Conservation (phyloP, 92 coral and sea anemone species). For the Porites rus region DNA sequence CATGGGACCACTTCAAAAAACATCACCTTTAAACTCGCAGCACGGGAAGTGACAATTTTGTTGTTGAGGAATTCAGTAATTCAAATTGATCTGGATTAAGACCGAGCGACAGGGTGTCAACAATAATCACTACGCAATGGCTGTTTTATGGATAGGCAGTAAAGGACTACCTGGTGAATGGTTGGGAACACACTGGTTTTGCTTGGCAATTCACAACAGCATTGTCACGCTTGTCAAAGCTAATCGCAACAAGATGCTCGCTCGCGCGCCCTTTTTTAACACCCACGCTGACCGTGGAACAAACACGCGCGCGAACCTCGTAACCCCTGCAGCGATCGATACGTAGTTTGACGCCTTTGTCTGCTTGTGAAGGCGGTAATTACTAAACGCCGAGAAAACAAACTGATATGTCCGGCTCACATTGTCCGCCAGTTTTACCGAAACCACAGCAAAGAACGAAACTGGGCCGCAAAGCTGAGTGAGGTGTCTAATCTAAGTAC, state of each 20-base stretch:
- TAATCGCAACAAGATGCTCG: slow-evolving; percentile 35
- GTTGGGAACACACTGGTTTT: slow-evolving; percentile 24
- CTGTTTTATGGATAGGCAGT: neutral
- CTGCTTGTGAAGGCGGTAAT: slow-evolving; percentile 30
- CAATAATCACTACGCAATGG: slow-evolving; percentile 26
- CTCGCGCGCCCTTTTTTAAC: neutral
- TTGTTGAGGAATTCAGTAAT: slow-evolving; percentile 34
- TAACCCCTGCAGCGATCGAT: slow-evolving; percentile 5
- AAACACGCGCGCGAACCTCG: slow-evolving; percentile 40
- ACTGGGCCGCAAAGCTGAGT: neutral
- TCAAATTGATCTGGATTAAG: slow-evolving; percentile 23
- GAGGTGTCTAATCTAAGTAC: neutral
- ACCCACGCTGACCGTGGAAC: slow-evolving; percentile 27
- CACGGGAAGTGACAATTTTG: slow-evolving; percentile 22
- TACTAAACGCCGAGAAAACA: slow-evolving; percentile 12
- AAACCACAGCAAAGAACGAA: slow-evolving; percentile 25
- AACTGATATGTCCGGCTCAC: slow-evolving; percentile 17
- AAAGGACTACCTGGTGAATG: neutral
- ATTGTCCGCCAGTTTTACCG: slow-evolving; percentile 6
- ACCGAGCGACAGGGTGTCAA: slow-evolving; percentile 22
- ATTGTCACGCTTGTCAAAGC: slow-evolving; percentile 18
- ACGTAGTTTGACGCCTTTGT: neutral
- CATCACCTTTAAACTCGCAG: neutral
- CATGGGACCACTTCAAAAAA: slow-evolving; percentile 8
- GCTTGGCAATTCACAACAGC: slow-evolving; percentile 37